These are phyloP conservation scores for Muricea muricata DNA, from an alignment of 92 coral and sea anemone genomes.

Conservation along the genomic window DNA sequence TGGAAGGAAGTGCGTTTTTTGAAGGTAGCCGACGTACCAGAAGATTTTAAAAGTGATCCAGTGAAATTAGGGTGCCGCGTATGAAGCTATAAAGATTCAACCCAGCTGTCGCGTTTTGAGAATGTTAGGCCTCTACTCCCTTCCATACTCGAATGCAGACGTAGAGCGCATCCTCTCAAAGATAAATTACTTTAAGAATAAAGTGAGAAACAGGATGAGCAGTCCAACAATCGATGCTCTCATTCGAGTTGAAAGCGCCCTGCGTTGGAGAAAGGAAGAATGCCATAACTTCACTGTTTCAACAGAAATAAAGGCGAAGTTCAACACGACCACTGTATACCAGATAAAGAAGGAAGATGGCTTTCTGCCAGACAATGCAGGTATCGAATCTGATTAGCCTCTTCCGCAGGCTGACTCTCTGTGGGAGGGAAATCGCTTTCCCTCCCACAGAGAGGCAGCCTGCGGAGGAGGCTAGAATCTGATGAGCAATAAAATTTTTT, in stretches of 20 bases:
- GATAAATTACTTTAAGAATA: slow-evolving; percentile 15
- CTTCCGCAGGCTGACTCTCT: too few species aligned
- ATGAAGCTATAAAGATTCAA: not conserved
- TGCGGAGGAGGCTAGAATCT: too few species aligned
- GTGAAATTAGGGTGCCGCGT: slow-evolving; percentile 3
- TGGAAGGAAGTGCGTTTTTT: slow-evolving; percentile 3
- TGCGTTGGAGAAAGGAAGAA: slow-evolving; percentile 12
- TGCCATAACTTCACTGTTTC: slow-evolving; percentile 18
- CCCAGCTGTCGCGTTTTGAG: too few species aligned
- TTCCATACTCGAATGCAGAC: slow-evolving; percentile 6
- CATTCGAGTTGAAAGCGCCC: slow-evolving; percentile 10
- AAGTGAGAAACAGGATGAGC: slow-evolving; percentile 15
- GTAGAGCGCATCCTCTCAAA: slow-evolving; percentile 21
- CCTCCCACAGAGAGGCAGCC: too few species aligned
- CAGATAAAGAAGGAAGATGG: not conserved
- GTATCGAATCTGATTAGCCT: too few species aligned
- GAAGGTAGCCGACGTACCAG: not conserved
- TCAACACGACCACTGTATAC: not conserved
- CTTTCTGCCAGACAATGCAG: not conserved
- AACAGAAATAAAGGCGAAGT: slow-evolving; percentile 2
- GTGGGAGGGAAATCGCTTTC: too few species aligned
- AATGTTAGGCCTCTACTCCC: slow-evolving; percentile 19
- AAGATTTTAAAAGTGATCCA: not conserved
- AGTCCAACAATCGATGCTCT: slow-evolving; percentile 4
- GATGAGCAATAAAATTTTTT: too few species aligned